Evolutionary conservation across 2,113 vertebrate species (phyloP), one percentile per base, ranked within the genome.

Genomic region (Hirundichthys speculiger): DNA sequence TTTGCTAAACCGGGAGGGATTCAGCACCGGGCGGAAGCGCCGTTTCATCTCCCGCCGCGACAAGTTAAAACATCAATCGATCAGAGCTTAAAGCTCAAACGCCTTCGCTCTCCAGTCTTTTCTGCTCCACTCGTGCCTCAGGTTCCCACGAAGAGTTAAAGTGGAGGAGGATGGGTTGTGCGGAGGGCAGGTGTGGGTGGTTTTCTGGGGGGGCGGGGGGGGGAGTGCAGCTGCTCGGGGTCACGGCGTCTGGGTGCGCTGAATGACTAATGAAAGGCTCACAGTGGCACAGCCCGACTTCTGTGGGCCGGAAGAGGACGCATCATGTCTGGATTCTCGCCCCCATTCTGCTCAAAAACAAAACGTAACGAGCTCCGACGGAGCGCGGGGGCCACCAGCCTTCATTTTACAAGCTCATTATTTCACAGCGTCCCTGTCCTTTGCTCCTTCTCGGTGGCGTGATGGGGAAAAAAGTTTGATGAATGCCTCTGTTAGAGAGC

Each of bases 391-490:
- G 69, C 67, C 76, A 66, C 77, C 69, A 69, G 81, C 69, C 71
- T 77, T 75, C 79, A 64, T 79, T 83, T 89, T 85, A 89, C 80
- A 87, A 88, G 84, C 90, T 91, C 83, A 87, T 90, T 89, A 89
- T 89, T 84, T 86, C 77, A 65, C 74, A 82, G 74, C 72, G 82
- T 86, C 87, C 83, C 79, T 62, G 77, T 82, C 75, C 80, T 79
- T 75, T 77, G 73, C 74, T 78, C 84, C 77, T 84, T 73, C 70
- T 78, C 34, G 0, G 52, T 53, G 14, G 68, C 55, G 69, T 73
- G 79, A 63, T 68, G 40, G 65, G 27, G 52, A 53, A 70, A 63
- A 25, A 45, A 55, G 78, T 86, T 84, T 90, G 85, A 88, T 90
- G 84, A 82, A 74, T 65, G 59, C 69, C 64, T 73, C 54, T 58